These are phyloP conservation scores for Corbicula japonica DNA, from an alignment of 2,888 invertebrate genomes.

Conservation along the genomic window DNA sequence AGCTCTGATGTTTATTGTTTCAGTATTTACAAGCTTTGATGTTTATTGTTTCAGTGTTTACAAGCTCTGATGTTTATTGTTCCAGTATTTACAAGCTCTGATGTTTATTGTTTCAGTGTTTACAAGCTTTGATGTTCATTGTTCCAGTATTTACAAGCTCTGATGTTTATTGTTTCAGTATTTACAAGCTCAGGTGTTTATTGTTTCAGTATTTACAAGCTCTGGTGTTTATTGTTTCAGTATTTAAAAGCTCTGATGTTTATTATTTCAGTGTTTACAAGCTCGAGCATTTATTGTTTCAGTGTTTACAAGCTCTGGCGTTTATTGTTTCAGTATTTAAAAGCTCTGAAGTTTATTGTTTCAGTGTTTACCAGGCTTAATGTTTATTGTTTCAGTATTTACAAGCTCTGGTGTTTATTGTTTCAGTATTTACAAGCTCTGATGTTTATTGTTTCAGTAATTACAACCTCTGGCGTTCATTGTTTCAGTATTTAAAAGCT, in stretches of 20 bases:
- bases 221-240: background rate
- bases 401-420: background rate
- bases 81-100: background rate
- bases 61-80: background rate
- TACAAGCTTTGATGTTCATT: background rate
- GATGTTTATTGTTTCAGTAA: background rate
- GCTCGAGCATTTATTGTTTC: background rate
- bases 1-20: too few relatives aligned
- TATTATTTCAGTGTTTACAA: background rate
- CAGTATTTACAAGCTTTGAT: too few relatives aligned
- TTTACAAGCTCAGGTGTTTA: background rate
- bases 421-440: background rate
- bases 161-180: background rate
- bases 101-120: background rate
- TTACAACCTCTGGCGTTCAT: background rate
- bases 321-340: background rate
- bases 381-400: background rate
- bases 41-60: background rate
- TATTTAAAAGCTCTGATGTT: background rate
- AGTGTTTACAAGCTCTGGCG: background rate
- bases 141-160: too few relatives aligned
- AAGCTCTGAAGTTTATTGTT: background rate
- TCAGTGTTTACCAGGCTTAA: background rate
- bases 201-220: background rate
- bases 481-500: background rate